These are phyloP conservation scores for Forbesichthys papilliferus DNA, from an alignment of 2,113 vertebrate species.

Conservation along the genomic window DNA sequence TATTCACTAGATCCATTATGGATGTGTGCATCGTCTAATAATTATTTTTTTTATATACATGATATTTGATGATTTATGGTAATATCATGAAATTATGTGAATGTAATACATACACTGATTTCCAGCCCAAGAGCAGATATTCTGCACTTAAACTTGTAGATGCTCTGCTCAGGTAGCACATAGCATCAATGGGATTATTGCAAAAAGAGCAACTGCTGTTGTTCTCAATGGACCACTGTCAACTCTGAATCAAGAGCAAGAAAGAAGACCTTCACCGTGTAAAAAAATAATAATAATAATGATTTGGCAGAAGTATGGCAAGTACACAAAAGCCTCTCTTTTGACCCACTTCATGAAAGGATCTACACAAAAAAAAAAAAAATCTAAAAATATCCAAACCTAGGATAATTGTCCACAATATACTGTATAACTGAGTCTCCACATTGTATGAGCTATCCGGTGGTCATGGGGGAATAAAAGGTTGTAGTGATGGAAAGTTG, in stretches of 20 bases:
- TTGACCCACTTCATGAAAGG: slow-evolving; percentile 36
- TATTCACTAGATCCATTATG: too few relatives aligned
- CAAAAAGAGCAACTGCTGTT: neutral
- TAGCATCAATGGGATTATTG: too few relatives aligned
- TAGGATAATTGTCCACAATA: slow-evolving; percentile 35
- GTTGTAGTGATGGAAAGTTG: slow-evolving; percentile 55
- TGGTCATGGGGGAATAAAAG: slow-evolving; percentile 40
- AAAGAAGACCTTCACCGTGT: slow-evolving; percentile 42
- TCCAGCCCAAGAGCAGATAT: slow-evolving; percentile 2
- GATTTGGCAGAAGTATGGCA: slow-evolving; percentile 80
- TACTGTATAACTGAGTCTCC: slow-evolving; percentile 34
- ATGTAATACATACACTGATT: neutral
- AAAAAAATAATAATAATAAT: slow-evolving; percentile 34
- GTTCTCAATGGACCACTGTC: slow-evolving; percentile 12
- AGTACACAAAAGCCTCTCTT: slow-evolving; percentile 60
- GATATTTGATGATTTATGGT: too few relatives aligned
- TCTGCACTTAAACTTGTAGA: neutral
- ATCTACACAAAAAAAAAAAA: slow-evolving; percentile 46
- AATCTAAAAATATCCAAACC: slow-evolving; percentile 35
- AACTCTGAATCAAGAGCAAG: slow-evolving; percentile 52
- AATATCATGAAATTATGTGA: too few relatives aligned
- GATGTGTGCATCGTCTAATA: too few relatives aligned
- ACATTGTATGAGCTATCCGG: slow-evolving; percentile 25
- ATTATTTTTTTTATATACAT: too few relatives aligned
- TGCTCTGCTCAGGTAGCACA: too few relatives aligned